A percentile compares a stretch with the other conserved stretches of the same genome.
Conservation (phyloP, 2,888 invertebrate species). For the Agrypnus murinus region DNA sequence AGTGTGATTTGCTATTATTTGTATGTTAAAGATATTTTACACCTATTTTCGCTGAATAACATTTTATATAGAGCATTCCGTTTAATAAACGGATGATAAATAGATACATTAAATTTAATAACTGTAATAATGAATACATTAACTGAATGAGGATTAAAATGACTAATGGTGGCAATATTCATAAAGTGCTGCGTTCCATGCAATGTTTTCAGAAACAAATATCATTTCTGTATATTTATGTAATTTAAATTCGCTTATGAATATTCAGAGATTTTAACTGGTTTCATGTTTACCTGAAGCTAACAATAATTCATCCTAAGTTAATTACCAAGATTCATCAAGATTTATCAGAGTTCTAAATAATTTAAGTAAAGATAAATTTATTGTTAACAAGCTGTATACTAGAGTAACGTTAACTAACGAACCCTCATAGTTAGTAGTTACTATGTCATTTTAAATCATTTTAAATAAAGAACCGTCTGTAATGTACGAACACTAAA, state of each 20-base stretch:
- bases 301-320: constrained; percentile 60
- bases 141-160: constrained; percentile 47
- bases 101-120: constrained; percentile 45
- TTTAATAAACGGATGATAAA: constrained; percentile 31
- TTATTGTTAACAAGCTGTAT: too few species aligned
- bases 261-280: constrained; percentile 59
- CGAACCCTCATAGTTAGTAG: too few species aligned
- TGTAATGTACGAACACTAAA: too few species aligned
- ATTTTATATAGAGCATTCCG: too few species aligned
- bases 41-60: too few species aligned
- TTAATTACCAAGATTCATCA: constrained; percentile 58
- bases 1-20: too few species aligned
- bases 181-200: constrained; percentile 50
- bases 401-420: too few species aligned
- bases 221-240: constrained; percentile 58
- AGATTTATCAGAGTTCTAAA: too few species aligned
- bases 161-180: constrained; percentile 44
- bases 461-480: too few species aligned
- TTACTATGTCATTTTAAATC: too few species aligned
- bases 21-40: too few species aligned
- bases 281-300: constrained; percentile 61
- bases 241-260: constrained; percentile 60
- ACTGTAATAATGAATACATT: constrained; percentile 45
- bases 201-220: constrained; percentile 56
- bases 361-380: too few species aligned